Base-by-base conservation (phyloP, 2,113 vertebrate genomes). In the Sialia sialis region DNA sequence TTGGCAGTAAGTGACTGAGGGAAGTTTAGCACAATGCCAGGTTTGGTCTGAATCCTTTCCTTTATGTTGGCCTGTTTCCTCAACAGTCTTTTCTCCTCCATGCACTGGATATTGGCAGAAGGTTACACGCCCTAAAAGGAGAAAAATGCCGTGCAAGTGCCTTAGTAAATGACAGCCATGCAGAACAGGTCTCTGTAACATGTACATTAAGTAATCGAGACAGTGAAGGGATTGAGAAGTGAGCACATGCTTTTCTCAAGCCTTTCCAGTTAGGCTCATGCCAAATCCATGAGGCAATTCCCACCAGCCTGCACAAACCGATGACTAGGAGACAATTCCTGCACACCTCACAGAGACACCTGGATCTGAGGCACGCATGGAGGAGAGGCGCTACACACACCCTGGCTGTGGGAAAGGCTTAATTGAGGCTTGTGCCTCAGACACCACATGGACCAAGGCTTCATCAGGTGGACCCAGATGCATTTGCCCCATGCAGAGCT, bases 91-190 rank as follows among this genome's bases (percentile, higher is more conserved):
- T 41, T 34, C 32, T 63, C 26, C 21, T 11, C 15, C 0, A 0
- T 27, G 74, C 52, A 56, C 38, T 46, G 60, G 32, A 34, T 34
- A 6, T 8, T 13, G 22, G 48, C 67, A 56, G 25, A 30, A 36
- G 11, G 30, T 20, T 60, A 46, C 46, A 32, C 15, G 39, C 17
- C 48, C 29, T 56, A 29, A 16, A 12, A 0, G 27, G 34, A 55
- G 59, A 32, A 23, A 54, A 32, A 43, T 6, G 6, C 15, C 4
- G 1, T 32, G 32, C 38, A 54, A 4, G 10, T 27, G 32, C 59
- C 63, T 48, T 5, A 1, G 6, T 34, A 30, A 54, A 41, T 0
- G 3, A 5, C 32, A 16, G 51, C 16, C 29, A 17, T 0, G 0
- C 10, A 7, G 46, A 73, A 6, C 9, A 25, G 48, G 49, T 55